Evolutionary conservation across 2,797 vertebrate species (phyloP), one percentile per base, ranked within the genome.

Genomic region (Telmatherina bonti): DNA sequence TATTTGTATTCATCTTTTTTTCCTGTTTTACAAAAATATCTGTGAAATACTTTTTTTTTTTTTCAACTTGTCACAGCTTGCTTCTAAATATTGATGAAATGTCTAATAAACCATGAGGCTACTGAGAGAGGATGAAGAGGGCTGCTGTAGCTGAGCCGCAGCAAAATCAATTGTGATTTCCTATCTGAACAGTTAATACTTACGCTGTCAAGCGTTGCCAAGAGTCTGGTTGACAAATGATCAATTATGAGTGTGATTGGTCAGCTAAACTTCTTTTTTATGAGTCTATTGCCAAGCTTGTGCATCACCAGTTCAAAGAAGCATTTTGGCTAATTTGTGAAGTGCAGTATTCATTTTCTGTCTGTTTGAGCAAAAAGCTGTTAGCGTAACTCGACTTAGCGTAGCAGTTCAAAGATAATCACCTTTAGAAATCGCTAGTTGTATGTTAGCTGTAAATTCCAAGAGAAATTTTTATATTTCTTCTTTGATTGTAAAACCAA

Each of bases 161-260:
- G 58, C n/a, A 52, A 52, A 83, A 84, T 85, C 81, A 51, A 83
- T 85, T 53, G 47, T 59, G 71, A 78, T 83, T 70, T 80, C 64
- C 60, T 62, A 54, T 78, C 66, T 60, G 53, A 36, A 62, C 74
- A 30, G 62, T 57, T 68, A 64, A 51, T 64, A 16, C 41, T 6
- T 62, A 26, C 71, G 60, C 57, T 72, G 29, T 72, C 36, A 54
- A 38, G 54, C 2, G 52, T 27, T 7, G 12, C 49, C 60, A 49
- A 70, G 15, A 31, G 36, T 64, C 58, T 43, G 30, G 18, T 54
- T 4, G 53, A 62, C 35, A 5, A 74, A 55, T 49, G 12, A 70
- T 65, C 38, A 53, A 58, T 57, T 29, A 45, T 26, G 38, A 22
- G 30, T 24, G 43, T 12, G 43, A 74, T 67, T 53, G 16, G n/a